Percentiles rank a stretch among this genome's conserved stretches.
Conservation (phyloP, 2,113 vertebrate genomes). For the Syrmaticus mikado region DNA sequence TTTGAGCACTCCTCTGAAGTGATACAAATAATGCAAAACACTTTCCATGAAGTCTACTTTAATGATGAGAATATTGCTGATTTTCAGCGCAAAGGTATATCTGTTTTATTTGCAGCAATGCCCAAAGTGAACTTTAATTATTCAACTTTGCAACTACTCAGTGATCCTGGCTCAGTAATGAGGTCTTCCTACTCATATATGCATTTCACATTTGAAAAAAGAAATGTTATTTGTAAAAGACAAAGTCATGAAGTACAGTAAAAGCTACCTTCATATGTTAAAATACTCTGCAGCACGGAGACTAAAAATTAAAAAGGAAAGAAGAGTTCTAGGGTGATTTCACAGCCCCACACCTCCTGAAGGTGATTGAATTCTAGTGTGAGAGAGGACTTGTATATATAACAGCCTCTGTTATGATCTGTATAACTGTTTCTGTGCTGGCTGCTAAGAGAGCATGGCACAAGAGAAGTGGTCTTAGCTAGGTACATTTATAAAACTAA, state of each 20-base stretch:
- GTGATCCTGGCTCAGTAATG: neutral
- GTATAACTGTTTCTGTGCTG: neutral
- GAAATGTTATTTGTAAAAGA: neutral
- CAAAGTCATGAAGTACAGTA: neutral
- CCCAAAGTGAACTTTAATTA: neutral
- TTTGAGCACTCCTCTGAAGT: neutral
- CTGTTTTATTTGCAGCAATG: neutral
- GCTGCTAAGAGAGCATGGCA: neutral
- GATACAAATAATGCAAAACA: neutral
- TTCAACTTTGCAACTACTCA: neutral
- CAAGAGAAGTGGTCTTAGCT: neutral
- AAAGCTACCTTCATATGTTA: neutral
- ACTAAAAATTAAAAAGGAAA: neutral
- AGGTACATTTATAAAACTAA: neutral
- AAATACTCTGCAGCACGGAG: neutral
- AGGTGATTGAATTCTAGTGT: neutral
- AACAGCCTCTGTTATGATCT: neutral
- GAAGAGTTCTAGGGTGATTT: neutral
- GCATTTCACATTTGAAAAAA: neutral
- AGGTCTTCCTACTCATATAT: neutral
- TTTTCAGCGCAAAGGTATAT: neutral
- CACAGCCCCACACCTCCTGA: neutral
- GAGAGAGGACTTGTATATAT: neutral
- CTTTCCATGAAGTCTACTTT: neutral
- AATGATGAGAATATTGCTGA: neutral